phyloP scores from a whole-genome alignment of 2,888 invertebrate genomes.

The Willowsia nigromaculata region DNA sequence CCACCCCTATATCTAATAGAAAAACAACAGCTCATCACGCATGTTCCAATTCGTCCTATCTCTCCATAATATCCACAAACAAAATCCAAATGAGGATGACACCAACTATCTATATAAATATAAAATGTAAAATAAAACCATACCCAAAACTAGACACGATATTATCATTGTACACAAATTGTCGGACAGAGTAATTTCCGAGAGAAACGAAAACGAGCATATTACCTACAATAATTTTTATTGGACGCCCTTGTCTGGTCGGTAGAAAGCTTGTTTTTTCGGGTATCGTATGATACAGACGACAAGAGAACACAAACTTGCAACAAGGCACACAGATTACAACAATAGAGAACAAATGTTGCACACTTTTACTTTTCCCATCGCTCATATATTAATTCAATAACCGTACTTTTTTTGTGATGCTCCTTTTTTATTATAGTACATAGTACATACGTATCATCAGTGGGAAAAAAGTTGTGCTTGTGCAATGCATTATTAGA shows the following conservation, averaged over 20 bases:
- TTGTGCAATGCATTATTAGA: neutral
- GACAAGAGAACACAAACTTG: neutral
- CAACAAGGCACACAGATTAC: neutral
- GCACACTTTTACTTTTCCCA: slow-evolving; percentile 70
- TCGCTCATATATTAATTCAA: slow-evolving; percentile 40
- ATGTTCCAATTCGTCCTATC: neutral
- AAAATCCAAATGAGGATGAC: neutral
- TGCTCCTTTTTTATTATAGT: slow-evolving; percentile 3
- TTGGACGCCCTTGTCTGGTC: neutral
- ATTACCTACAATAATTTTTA: slow-evolving; percentile 12
- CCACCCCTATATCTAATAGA: neutral
- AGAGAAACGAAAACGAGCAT: neutral
- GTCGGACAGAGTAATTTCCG: slow-evolving; percentile 27
- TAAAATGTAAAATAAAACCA: neutral
- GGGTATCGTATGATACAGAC: neutral
- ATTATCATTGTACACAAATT: too few relatives aligned
- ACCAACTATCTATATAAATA: neutral
- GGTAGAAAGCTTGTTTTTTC: neutral
- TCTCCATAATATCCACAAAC: neutral
- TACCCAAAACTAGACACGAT: neutral
- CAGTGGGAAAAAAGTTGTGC: neutral
- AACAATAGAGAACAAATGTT: slow-evolving; percentile 69
- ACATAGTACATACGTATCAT: neutral
- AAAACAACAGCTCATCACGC: slow-evolving; percentile 27
- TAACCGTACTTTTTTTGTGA: neutral